These are phyloP conservation scores for Stigmatopora nigra DNA, from an alignment of 2,113 vertebrate genomes.

Conservation along the genomic window DNA sequence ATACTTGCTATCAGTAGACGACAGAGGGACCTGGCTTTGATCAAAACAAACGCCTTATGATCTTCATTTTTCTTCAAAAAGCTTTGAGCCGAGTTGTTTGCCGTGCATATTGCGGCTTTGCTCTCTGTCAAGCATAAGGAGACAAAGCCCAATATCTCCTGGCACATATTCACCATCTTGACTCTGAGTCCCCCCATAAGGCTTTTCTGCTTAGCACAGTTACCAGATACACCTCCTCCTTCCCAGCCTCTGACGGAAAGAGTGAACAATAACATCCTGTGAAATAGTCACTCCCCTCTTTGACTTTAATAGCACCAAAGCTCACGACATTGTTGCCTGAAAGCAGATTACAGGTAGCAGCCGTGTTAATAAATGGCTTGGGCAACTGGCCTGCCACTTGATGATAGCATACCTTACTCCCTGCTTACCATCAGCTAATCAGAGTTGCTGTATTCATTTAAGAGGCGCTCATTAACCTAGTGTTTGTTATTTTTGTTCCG, in stretches of 20 bases:
- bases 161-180: conserved; percentile 27
- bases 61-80: conserved; percentile 27
- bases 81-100: conserved; percentile 39
- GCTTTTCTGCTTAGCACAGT: conserved; percentile 37
- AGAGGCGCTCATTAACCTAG: not conserved
- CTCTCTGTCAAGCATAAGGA: conserved; percentile 33
- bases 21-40: conserved; percentile 29
- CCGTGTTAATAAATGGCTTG: conserved; percentile 14
- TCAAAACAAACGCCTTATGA: conserved; percentile 12
- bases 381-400: conserved; percentile 34
- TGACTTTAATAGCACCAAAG: conserved; percentile 31
- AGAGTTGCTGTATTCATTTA: not conserved
- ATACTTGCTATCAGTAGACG: conserved; percentile 26
- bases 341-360: conserved; percentile 23
- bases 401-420: conserved; percentile 30
- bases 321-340: conserved; percentile 21
- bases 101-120: conserved; percentile 29
- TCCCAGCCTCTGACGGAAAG: conserved; percentile 37
- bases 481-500: not conserved
- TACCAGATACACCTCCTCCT: conserved; percentile 28
- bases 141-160: conserved; percentile 42
- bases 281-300: conserved; percentile 28
- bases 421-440: not conserved
- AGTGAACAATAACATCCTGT: conserved; percentile 42
- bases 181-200: conserved; percentile 30